Conservation (phyloP, 2,113 vertebrate genomes). For the Phalacrocorax brasilianus region DNA sequence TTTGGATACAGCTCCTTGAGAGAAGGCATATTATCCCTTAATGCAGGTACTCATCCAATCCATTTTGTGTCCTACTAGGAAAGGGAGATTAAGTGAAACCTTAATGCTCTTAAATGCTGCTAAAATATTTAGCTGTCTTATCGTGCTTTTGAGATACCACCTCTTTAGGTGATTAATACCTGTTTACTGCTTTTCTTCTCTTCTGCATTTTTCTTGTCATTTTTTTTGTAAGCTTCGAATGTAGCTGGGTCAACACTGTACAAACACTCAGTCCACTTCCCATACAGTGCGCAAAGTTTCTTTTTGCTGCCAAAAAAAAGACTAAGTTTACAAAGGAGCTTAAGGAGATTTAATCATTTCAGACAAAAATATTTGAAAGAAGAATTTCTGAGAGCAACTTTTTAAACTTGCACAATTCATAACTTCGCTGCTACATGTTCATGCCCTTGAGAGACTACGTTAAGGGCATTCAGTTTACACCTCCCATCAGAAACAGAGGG, state of each 20-base stretch:
- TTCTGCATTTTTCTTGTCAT: conserved; percentile 87
- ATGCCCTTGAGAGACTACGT: background rate
- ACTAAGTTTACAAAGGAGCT: background rate
- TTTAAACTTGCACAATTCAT: background rate
- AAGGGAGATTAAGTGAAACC: background rate
- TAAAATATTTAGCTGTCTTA: background rate
- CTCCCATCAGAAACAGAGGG: background rate
- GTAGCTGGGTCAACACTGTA: conserved; percentile 85
- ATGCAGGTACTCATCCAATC: background rate
- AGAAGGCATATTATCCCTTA: background rate
- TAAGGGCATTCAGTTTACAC: background rate
- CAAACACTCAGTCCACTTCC: conserved; percentile 97
- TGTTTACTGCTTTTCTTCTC: conserved; percentile 90
- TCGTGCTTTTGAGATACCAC: background rate
- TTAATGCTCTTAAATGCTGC: background rate
- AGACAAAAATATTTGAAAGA: background rate
- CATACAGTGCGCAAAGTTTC: conserved; percentile 92
- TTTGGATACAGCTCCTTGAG: background rate
- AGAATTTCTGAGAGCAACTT: background rate
- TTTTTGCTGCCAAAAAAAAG: conserved; percentile 84
- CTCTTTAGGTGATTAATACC: conserved; percentile 65
- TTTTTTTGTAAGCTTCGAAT: conserved; percentile 91
- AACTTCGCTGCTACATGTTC: background rate
- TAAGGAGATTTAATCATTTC: background rate
- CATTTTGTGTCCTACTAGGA: background rate